A percentile compares a stretch with the other conserved stretches of the same genome.
These are phyloP conservation scores for Petrocephalus sullivani DNA, from an alignment of 2,797 vertebrate genomes.

Conservation along the genomic window DNA sequence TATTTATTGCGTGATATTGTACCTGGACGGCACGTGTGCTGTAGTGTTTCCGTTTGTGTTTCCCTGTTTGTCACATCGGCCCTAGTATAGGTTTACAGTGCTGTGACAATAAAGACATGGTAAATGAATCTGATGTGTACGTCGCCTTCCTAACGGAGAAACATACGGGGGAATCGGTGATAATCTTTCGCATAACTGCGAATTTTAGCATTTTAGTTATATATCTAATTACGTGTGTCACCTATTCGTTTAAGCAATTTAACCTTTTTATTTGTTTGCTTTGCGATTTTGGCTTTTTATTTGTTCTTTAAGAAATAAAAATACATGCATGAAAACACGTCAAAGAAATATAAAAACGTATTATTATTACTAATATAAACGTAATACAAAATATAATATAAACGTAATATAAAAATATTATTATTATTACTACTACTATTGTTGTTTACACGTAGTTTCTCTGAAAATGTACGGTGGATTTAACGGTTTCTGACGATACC, in stretches of 20 bases:
- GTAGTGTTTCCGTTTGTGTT: conserved; percentile 46
- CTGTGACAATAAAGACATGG: conserved; percentile 52
- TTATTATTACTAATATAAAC: neutral
- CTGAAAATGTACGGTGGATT: neutral
- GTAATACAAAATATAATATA: neutral
- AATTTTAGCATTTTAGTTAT: neutral
- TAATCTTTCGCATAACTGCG: neutral
- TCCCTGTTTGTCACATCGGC: conserved; percentile 42
- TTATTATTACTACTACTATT: neutral
- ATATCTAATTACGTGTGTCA: neutral
- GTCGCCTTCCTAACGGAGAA: neutral
- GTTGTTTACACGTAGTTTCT: neutral
- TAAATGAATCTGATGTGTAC: conserved; percentile 35
- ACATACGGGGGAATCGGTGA: neutral
- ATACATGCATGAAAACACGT: neutral
- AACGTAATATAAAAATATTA: neutral
- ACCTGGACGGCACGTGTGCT: conserved; percentile 26
- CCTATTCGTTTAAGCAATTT: neutral
- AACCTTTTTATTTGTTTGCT: neutral
- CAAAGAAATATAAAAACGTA: neutral
- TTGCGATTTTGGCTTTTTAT: neutral
- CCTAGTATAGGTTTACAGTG: conserved; percentile 45
- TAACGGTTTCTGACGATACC: neutral
- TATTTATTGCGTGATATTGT: conserved; percentile 25
- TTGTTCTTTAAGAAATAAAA: neutral